phyloP scores from a whole-genome alignment of 2,113 vertebrate genomes.

The Lota lota region DNA sequence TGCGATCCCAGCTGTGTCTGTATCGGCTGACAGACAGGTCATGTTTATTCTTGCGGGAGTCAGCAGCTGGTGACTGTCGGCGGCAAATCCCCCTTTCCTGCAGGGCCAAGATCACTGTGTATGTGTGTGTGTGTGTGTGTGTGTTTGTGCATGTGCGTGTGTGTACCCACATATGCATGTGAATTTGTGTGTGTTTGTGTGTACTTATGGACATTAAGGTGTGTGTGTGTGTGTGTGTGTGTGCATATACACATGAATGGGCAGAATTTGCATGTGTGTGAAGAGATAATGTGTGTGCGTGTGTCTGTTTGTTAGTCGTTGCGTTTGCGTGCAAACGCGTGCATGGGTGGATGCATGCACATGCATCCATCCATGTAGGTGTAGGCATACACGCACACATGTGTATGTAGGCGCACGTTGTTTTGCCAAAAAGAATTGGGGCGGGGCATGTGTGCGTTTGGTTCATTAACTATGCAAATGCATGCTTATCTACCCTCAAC shows the following conservation, averaged over 20 bases:
- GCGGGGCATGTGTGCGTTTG: constrained; percentile 36
- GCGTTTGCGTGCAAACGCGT: too few species aligned
- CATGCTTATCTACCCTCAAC: constrained; percentile 78
- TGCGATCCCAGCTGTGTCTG: constrained; percentile 20
- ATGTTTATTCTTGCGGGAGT: constrained; percentile 51
- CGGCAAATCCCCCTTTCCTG: constrained; percentile 47
- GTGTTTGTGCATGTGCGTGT: constrained; percentile 12
- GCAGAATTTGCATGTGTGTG: neutral
- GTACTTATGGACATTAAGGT: neutral
- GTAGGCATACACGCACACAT: too few species aligned
- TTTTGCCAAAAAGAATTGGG: neutral
- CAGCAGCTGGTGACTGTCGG: constrained; percentile 60
- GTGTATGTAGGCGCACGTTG: too few species aligned
- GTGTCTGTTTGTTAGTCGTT: neutral
- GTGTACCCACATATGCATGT: constrained; percentile 9
- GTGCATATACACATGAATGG: too few species aligned
- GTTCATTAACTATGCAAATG: constrained; percentile 81
- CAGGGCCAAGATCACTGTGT: constrained; percentile 26
- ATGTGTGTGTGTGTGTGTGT: constrained; percentile 11
- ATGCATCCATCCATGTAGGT: too few species aligned
- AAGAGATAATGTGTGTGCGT: too few species aligned
- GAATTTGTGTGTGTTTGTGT: constrained; percentile 34
- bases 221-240: too few species aligned
- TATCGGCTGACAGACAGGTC: constrained; percentile 10
- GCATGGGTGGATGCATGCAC: too few species aligned